Conservation (phyloP, 2,113 vertebrate genomes). For the Melanocharis versteri region DNA sequence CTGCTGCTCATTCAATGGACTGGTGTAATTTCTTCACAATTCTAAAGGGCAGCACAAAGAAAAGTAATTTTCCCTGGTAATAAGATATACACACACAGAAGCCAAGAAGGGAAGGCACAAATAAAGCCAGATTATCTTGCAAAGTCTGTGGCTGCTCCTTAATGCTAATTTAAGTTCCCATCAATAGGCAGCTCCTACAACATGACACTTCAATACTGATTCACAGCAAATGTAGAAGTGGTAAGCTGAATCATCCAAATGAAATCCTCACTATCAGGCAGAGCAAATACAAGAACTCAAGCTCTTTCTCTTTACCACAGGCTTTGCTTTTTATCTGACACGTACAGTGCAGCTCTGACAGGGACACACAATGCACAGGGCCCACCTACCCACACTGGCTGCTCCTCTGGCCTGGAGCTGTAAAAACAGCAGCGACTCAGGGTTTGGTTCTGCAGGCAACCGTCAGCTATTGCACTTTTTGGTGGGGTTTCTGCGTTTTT, state of each 20-base stretch:
- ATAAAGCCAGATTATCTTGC: constrained; percentile 60
- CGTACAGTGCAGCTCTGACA: fast-evolving
- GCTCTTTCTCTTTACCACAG: not conserved
- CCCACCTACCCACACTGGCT: not conserved
- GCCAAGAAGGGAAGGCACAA: constrained; percentile 32
- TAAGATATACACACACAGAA: constrained; percentile 49
- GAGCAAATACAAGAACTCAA: not conserved
- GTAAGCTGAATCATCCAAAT: constrained; percentile 7
- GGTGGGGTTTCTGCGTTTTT: not conserved
- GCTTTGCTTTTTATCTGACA: not conserved
- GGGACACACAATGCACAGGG: not conserved
- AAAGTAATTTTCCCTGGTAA: constrained; percentile 59
- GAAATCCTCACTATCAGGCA: not conserved
- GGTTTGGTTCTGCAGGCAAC: not conserved
- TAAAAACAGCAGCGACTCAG: fast-evolving
- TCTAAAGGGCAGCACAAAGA: constrained; percentile 38
- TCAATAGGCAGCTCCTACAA: constrained; percentile 37
- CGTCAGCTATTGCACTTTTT: not conserved
- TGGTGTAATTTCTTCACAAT: constrained; percentile 44
- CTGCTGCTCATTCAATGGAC: constrained; percentile 18
- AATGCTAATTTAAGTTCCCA: constrained; percentile 59
- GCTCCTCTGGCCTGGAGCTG: not conserved
- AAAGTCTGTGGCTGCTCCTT: constrained; percentile 38
- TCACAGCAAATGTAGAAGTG: not conserved
- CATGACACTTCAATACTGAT: constrained; percentile 33